Evolutionary conservation across 2,113 vertebrate genomes (phyloP).

Genomic region (Gymnobelideus leadbeateri): DNA sequence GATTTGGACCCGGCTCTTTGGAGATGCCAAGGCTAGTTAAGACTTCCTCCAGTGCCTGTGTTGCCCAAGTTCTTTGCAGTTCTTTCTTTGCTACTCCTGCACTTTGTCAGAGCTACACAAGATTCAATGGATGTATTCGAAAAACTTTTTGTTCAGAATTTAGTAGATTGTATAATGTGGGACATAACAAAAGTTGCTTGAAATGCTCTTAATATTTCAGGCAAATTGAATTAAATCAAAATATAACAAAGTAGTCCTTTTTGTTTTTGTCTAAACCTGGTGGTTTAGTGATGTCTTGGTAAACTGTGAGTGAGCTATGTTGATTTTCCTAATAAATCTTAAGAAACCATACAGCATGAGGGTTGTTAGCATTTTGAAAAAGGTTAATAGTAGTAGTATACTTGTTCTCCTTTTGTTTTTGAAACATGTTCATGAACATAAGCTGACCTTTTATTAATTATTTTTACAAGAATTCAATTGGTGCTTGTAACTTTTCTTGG

Average conservation of each 20-base stretch:
- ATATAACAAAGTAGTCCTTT: constrained; percentile 88
- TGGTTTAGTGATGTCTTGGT: constrained; percentile 91
- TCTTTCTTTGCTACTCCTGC: background rate
- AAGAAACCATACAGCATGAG: constrained; percentile 87
- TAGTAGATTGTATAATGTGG: constrained; percentile 89
- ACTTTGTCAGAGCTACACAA: background rate
- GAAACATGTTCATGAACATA: constrained; percentile 91
- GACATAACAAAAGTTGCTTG: constrained; percentile 92
- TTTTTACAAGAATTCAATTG: constrained; percentile 88
- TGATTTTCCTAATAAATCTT: constrained; percentile 85
- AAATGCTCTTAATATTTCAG: constrained; percentile 95
- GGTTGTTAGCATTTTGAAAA: constrained; percentile 90
- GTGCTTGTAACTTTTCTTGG: background rate
- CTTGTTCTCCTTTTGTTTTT: constrained; percentile 89
- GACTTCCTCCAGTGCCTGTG: background rate
- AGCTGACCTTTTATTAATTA: constrained; percentile 90
- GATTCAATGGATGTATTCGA: constrained; percentile 85
- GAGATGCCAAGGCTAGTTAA: background rate
- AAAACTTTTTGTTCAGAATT: constrained; percentile 89
- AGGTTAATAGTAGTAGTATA: constrained; percentile 86
- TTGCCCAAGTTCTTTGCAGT: background rate
- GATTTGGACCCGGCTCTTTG: background rate
- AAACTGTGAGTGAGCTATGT: constrained; percentile 92
- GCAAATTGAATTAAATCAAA: constrained; percentile 93
- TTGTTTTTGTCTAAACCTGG: constrained; percentile 92